Evolutionary conservation across 2,888 invertebrate genomes (phyloP), one percentile per base, ranked within the genome.

Genomic region (Julus scandinavius): DNA sequence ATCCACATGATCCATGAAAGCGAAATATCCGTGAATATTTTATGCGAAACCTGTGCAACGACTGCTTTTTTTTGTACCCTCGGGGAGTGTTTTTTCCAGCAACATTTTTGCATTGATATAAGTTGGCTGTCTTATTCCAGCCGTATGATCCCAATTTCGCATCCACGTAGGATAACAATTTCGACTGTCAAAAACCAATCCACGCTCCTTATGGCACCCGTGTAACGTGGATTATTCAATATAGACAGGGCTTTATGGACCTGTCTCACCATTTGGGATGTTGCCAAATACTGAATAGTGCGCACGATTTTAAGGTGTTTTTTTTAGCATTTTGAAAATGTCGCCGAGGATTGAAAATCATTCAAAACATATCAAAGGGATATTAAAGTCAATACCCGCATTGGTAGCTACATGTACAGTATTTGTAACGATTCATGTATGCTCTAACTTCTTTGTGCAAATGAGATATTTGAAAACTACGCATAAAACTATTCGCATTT

Each of bases 111-210:
- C 63, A 72, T 72, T 72, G 63, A 72, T 72, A 72, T 20, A 72
- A 72, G 20, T 7, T 17, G 63, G 63, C 63, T 72, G 63, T 72
- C 63, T 72, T 72, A 72, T 72, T 72, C 63, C 63, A 72, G 63
- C 63, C 63, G 63, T 72, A 72, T 72, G 63, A 72, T 72, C 63
- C 63, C 20, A 72, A 72, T 72, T 72, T 72, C 63, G 20, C 63
- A 72, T 72, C 63, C 63, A 72, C 20, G 54, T 20, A 20, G 63
- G 63, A 72, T 72, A 72, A 72, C 63, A 72, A 72, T 72, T 72
- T 72, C 63, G 63, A 72, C 63, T 72, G 63, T 72, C 63, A 72
- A 72, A 72, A 72, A 72, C 63, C 63, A 72, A 72, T 72, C 63
- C 63, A 20, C 20, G 63, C 63, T 72, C 63, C 63, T 72, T 29